These are phyloP conservation scores for Eledona agricola DNA, from an alignment of 2,888 invertebrate genomes.

Conservation along the genomic window DNA sequence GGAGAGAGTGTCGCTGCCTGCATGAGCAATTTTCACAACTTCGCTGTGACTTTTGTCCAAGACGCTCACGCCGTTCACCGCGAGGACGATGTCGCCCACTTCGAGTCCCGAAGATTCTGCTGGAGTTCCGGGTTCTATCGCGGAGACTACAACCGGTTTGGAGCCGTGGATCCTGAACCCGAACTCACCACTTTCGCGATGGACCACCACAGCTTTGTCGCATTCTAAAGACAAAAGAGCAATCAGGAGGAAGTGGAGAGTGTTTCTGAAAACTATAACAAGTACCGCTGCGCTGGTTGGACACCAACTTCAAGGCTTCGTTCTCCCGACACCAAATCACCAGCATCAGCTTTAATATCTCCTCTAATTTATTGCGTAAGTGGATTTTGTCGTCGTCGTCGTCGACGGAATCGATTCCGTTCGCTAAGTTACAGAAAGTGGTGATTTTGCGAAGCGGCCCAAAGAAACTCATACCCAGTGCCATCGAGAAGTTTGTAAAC, in stretches of 20 bases:
- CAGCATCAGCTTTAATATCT: slow-evolving; percentile 82
- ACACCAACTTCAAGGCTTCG: slow-evolving; percentile 64
- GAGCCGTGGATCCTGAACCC: slow-evolving; percentile 96
- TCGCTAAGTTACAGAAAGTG: too few relatives aligned
- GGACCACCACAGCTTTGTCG: slow-evolving; percentile 86
- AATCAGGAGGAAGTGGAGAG: background rate
- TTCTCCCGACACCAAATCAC: slow-evolving; percentile 83
- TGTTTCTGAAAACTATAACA: too few relatives aligned
- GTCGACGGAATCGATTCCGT: too few relatives aligned
- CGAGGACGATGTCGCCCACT: slow-evolving; percentile 93
- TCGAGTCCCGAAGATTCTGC: slow-evolving; percentile 92
- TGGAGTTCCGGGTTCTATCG: slow-evolving; percentile 92
- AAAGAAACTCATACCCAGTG: too few relatives aligned
- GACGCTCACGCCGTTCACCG: slow-evolving; percentile 90
- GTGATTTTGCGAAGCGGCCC: too few relatives aligned
- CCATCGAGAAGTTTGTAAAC: too few relatives aligned
- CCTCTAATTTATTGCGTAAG: slow-evolving; percentile 75
- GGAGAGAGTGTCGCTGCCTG: slow-evolving; percentile 85
- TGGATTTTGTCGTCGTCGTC: slow-evolving; percentile 61
- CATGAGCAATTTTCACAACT: slow-evolving; percentile 90
- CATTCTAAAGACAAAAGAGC: slow-evolving; percentile 70
- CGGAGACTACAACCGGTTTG: slow-evolving; percentile 95
- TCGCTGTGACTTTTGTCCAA: slow-evolving; percentile 93
- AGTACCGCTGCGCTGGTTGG: slow-evolving; percentile 38
- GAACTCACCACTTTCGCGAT: slow-evolving; percentile 87